These are phyloP conservation scores for Micronycteris hirsuta DNA, from an alignment of 2,113 vertebrate species.

Conservation along the genomic window DNA sequence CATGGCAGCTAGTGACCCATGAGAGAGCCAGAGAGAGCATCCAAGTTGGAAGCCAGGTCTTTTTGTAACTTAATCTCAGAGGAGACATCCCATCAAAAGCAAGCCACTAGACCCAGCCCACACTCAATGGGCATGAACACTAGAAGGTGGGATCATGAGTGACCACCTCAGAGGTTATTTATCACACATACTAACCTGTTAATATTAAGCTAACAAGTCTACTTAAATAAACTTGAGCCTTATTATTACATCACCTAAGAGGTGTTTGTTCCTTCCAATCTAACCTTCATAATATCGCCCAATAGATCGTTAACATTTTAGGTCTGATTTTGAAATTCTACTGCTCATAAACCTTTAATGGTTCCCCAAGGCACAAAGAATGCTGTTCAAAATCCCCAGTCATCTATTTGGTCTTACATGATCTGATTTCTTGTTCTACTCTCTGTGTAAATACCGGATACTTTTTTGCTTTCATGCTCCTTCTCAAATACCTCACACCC, in stretches of 20 bases:
- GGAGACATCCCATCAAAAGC: not conserved
- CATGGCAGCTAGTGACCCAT: not conserved
- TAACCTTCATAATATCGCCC: not conserved
- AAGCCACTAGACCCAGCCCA: not conserved
- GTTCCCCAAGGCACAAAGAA: not conserved
- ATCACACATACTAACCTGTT: not conserved
- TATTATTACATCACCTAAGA: not conserved
- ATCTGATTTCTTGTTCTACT: not conserved
- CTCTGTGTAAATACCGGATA: not conserved
- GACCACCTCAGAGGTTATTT: not conserved
- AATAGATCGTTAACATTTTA: not conserved
- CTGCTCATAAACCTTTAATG: not conserved
- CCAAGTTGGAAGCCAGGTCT: not conserved
- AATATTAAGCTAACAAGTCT: constrained; percentile 13
- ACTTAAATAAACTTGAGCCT: not conserved
- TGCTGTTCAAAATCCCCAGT: not conserved
- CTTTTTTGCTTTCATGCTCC: not conserved
- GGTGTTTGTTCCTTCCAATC: not conserved
- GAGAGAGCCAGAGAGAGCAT: not conserved
- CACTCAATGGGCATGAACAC: not conserved
- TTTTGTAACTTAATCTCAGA: not conserved
- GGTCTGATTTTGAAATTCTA: not conserved
- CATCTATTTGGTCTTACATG: not conserved
- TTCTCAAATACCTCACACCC: not conserved
- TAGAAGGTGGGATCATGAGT: not conserved